Evolutionary conservation across 2,888 invertebrate genomes (phyloP).

Genomic region (Crematogaster levior): DNA sequence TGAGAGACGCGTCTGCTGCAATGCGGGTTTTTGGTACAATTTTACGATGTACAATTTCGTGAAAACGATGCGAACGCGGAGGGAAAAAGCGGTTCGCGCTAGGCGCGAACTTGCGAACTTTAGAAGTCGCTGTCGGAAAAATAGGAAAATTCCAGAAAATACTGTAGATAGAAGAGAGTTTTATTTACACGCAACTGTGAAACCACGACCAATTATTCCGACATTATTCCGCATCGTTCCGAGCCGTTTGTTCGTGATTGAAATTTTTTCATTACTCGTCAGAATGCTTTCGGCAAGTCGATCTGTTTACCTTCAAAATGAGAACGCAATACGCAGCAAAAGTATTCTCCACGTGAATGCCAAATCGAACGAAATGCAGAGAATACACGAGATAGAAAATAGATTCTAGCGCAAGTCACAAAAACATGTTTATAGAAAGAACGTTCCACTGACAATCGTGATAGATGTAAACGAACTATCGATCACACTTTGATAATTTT

Average conservation of each 20-base stretch:
- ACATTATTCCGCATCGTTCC: not conserved
- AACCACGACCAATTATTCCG: constrained; percentile 13
- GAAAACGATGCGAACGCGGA: not conserved
- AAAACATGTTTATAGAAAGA: not conserved
- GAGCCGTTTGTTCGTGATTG: not conserved
- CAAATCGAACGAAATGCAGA: not conserved
- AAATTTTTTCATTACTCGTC: not conserved
- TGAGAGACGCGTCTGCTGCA: constrained; percentile 8
- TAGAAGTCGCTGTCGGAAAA: constrained; percentile 2
- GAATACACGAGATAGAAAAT: not conserved
- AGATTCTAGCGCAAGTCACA: not conserved
- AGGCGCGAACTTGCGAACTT: not conserved
- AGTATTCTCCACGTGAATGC: not conserved
- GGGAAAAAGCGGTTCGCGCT: not conserved
- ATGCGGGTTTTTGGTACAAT: constrained; percentile 43
- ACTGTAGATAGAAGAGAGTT: not conserved
- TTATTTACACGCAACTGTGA: constrained; percentile 22
- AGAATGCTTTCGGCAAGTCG: not conserved
- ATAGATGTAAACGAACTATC: not conserved
- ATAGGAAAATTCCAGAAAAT: not conserved
- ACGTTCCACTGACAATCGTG: not conserved
- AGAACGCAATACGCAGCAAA: not conserved
- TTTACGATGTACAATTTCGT: constrained; percentile 1
- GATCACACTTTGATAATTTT: not conserved
- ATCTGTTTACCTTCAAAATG: constrained; percentile 8